Evolutionary conservation across 2,113 vertebrate genomes (phyloP), one percentile per base, ranked within the genome.

Genomic region (Oostethus manadensis): DNA sequence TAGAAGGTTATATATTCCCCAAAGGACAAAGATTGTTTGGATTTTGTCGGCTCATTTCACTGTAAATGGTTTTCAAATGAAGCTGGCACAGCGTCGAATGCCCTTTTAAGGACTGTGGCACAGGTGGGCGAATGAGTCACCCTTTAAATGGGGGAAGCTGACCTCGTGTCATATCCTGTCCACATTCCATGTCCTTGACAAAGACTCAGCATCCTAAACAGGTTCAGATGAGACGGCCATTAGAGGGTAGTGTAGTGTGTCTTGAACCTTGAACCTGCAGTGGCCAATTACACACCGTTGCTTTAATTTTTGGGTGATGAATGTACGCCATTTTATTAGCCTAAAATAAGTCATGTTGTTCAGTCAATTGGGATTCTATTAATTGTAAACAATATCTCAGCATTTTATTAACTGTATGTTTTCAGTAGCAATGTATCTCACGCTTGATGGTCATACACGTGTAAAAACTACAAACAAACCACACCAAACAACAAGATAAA

Each of bases 1-100:
- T 64, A 51, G 66, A 67, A 69, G 43, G 64, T 74, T 66, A 16
- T 51, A 60, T 47, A 56, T 71, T 70, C 58, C 58, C 51, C 60
- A 65, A 61, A 49, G 13, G 60, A 68, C 51, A 43, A 72, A 51
- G 40, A 76, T 62, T 57, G 26, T 49, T 49, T 54, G 5, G 33
- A 51, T 67, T 76, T 77, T 62, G 64, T 62, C 46, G 23, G 29
- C 20, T 51, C 49, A 17, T 16, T 29, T 26, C 2, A 26, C 22
- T n/a, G 14, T 8, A 17, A 8, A n/a, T n/a, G 9, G 10, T 53
- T 35, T 53, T 33, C 51, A 33, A 53, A 53, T 18, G 20, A 18
- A 48, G 35, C 38, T 35, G n/a, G 18, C 8, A 47, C 13, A 49
- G n/a, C 47, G 58, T 51, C 35, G 53, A 49, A 48, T 48, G 42